Base-by-base conservation (phyloP, 1,140 invertebrate genomes). In the Chymomyza costata region DNA sequence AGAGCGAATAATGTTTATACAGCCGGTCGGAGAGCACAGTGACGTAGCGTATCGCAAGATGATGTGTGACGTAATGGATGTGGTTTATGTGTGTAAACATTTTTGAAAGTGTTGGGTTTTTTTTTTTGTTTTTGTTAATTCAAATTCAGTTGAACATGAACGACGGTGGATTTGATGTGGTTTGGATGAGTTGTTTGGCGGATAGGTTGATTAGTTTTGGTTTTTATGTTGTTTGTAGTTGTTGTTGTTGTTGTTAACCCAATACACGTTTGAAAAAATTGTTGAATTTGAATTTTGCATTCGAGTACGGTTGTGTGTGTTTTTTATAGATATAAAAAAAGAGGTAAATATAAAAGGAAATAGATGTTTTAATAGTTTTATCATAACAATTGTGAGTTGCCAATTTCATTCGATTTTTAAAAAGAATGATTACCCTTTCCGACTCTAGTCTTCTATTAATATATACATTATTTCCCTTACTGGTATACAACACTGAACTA, bases 301-400 rank as follows among this genome's bases (percentile, higher is more conserved):
- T 60, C 52, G 43, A 54, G 52, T 68, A 60, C 61, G 19, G 35
- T n/a, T 30, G 14, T 34, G 45, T 61, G 19, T 46, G 31, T 49
- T 54, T 45, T 47, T 32, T 48, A 32, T 58, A 30, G 37, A 55
- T 67, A 71, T 71, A 78, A 76, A 76, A 70, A 76, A 70, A 45
- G 66, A 78, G 71, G 71, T 66, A 71, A 78, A 66, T 76, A 78
- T 65, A 70, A 80, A 78, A 80, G 64, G 53, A 80, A 80, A 80
- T 80, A 80, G 67, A 73, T 80, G 73, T 80, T 80, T 78, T 80
- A 80, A 80, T 80, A 80, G 73, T 80, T 80, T 73, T 80, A 80
- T 80, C 73, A 80, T 78, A 73, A 61, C 45, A 59, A 71, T 80
- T 80, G 44, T 45, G 30, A 55, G 49, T 37, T 48, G 74, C 74